Evolutionary conservation across 2,888 invertebrate genomes (phyloP).

Genomic region (Caenorhabditis sulstoni): DNA sequence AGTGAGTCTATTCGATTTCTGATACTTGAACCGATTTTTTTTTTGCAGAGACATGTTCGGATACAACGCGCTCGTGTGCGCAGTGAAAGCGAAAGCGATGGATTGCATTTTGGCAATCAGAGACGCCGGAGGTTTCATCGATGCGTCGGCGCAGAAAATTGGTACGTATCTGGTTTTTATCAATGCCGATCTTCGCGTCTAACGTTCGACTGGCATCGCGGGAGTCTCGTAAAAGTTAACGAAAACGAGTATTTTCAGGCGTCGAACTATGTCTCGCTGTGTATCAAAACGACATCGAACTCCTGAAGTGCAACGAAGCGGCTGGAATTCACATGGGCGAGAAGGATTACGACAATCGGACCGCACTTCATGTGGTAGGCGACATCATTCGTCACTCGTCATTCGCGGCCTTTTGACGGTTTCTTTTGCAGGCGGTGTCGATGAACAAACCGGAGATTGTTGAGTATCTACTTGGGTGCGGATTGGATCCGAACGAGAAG

Average conservation of each 20-base stretch:
- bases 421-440: constrained; percentile 69
- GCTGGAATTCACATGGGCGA: constrained; percentile 75
- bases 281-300: constrained; percentile 78
- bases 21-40: not conserved
- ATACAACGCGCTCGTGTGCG: constrained; percentile 84
- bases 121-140: constrained; percentile 75
- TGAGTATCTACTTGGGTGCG: constrained; percentile 69
- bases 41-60: constrained; percentile 79
- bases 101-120: constrained; percentile 73
- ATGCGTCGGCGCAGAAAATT: constrained; percentile 70
- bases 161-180: constrained; percentile 60
- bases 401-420: not conserved
- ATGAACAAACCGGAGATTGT: constrained; percentile 70
- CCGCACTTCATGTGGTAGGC: constrained; percentile 77
- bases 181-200: not conserved
- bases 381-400: constrained; percentile 13
- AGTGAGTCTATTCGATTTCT: constrained; percentile 44
- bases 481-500: constrained; percentile 66
- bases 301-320: constrained; percentile 80
- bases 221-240: not conserved
- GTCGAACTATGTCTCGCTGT: constrained; percentile 85
- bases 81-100: constrained; percentile 82
- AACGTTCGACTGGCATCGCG: not conserved
- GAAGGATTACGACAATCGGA: constrained; percentile 77
- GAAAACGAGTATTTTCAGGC: constrained; percentile 80